These are phyloP conservation scores for Micropoecilia bifurca DNA, from an alignment of 2,797 vertebrate species.

Conservation along the genomic window DNA sequence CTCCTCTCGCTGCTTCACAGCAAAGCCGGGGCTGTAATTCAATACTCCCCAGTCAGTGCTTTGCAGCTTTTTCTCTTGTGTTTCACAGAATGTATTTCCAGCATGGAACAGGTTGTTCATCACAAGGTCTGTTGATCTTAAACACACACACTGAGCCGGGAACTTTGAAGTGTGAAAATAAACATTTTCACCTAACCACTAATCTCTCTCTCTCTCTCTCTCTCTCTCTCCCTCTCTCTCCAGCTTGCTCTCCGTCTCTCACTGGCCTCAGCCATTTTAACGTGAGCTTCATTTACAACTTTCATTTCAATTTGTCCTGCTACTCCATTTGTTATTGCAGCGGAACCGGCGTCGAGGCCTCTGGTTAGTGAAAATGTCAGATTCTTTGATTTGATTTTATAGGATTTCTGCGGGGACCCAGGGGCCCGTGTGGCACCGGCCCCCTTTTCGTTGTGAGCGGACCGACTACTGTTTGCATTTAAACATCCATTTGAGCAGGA, in stretches of 20 bases:
- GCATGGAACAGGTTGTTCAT: slow-evolving; percentile 78
- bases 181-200: slow-evolving; percentile 79
- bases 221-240: slow-evolving; percentile 6
- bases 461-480: slow-evolving; percentile 94
- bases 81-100: slow-evolving; percentile 79
- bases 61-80: slow-evolving; percentile 70
- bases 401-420: slow-evolving; percentile 90
- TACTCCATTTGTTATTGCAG: slow-evolving; percentile 81
- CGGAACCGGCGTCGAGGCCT: slow-evolving; percentile 82
- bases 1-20: slow-evolving; percentile 53
- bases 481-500: slow-evolving; percentile 90
- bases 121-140: slow-evolving; percentile 79
- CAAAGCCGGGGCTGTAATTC: slow-evolving; percentile 61
- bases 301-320: slow-evolving; percentile 82
- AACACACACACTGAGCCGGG: slow-evolving; percentile 68
- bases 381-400: slow-evolving; percentile 94
- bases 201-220: slow-evolving; percentile 57
- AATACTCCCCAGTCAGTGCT: slow-evolving; percentile 75
- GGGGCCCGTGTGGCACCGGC: slow-evolving; percentile 61
- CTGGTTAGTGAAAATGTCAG: slow-evolving; percentile 92
- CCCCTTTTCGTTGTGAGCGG: slow-evolving; percentile 31
- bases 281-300: slow-evolving; percentile 78
- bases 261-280: slow-evolving; percentile 59
- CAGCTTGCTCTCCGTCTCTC: slow-evolving; percentile 6
- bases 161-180: slow-evolving; percentile 83